Base-by-base conservation (phyloP, 2,797 vertebrate genomes). In the Poeciliopsis turneri region DNA sequence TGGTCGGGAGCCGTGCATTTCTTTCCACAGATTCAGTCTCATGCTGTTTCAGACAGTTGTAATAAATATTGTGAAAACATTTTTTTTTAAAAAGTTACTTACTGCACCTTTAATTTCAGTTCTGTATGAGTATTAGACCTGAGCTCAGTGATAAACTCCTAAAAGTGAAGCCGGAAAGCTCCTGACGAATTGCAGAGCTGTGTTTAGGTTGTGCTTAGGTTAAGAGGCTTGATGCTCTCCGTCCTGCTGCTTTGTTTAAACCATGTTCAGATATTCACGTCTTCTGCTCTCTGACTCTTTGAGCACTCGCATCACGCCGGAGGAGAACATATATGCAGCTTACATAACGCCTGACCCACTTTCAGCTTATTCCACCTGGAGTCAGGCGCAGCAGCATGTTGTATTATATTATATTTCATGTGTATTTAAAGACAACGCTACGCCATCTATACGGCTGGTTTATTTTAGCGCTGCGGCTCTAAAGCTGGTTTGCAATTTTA, bases 401-500 rank as follows among this genome's bases (percentile, higher is more conserved):
- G 78, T 75, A 23, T 87, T 83, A 72, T 70, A 77, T 87, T 88
- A 76, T 68, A 78, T 86, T 89, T 73, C 82, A 83, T 64, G 69
- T 84, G 68, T 85, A 89, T 92, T 89, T 91, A 82, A 77, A 87
- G 90, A 75, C 41, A 88, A 75, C 45, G 75, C 77, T 36, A 77
- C 84, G 47, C 75, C 87, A 53, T 82, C 46, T 23, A 39, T 4
- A 0, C n/a, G 83, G 83, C 85, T 77, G 82, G 76, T 87, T 80
- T 76, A 53, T 86, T 86, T 86, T 76, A 80, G 43, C 28, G 72
- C 82, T 83, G 75, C 74, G 8, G 23, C 80, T 85, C 87, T 85
- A 90, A 84, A 87, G 82, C 84, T 84, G 91, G 80, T 86, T 89
- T 90, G 88, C 90, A 55, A 91, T 90, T 90, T 87, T 87, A 91